Conservation (phyloP, 2,113 vertebrate species). For the Ageneiosus marmoratus region DNA sequence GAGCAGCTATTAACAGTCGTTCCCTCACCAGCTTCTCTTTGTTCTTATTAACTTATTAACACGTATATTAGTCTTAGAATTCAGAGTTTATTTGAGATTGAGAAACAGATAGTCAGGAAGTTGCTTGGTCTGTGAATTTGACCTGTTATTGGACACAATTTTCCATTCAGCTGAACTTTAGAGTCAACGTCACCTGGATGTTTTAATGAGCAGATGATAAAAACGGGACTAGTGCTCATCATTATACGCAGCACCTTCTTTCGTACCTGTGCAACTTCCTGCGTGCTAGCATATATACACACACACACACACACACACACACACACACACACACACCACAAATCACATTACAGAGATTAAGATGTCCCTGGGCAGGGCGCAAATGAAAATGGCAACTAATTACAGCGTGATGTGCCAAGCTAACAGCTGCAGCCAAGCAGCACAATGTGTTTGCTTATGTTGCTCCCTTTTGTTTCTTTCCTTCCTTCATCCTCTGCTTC, state of each 20-base stretch:
- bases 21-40: no score
- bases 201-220: not conserved
- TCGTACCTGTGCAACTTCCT: not conserved
- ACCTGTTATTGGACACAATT: not conserved
- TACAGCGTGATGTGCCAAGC: not conserved
- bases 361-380: conserved; percentile 1
- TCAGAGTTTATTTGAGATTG: no score
- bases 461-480: not conserved
- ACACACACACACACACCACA: conserved; percentile 6
- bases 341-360: conserved; percentile 20
- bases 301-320: not conserved
- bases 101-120: not conserved
- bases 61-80: not conserved
- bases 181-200: not conserved
- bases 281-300: not conserved
- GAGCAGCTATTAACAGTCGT: no score
- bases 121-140: no score
- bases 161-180: not conserved
- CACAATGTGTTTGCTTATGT: not conserved
- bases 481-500: not conserved
- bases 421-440: not conserved
- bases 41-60: no score
- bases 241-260: not conserved
- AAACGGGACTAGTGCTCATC: not conserved
- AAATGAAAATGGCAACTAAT: conserved; percentile 19